Evolutionary conservation across 2,113 vertebrate species (phyloP).

Genomic region (Pipa parva): DNA sequence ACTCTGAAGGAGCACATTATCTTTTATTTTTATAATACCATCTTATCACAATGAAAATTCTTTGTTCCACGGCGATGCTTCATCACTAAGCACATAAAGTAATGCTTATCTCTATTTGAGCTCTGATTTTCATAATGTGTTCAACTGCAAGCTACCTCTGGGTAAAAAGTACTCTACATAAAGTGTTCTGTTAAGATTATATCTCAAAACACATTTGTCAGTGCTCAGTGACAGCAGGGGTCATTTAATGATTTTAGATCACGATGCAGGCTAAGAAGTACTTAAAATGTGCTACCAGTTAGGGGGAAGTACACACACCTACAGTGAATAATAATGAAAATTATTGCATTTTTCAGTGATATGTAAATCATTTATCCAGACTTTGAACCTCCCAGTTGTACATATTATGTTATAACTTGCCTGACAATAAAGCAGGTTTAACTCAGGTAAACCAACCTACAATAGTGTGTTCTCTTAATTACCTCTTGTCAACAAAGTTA

Average conservation of each 20-base stretch:
- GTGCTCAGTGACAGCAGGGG: conserved; percentile 36
- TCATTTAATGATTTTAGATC: conserved; percentile 36
- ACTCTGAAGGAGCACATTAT: conserved; percentile 6
- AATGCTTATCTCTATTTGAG: conserved; percentile 42
- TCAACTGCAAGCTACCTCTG: conserved; percentile 31
- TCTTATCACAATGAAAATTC: conserved; percentile 36
- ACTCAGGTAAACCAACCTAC: no score
- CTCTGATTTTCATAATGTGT: conserved; percentile 41
- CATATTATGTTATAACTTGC: no score
- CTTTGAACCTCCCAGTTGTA: no score
- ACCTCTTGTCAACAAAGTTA: no score
- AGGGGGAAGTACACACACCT: no score
- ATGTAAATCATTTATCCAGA: no score
- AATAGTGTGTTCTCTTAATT: no score
- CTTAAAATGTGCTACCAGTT: conserved; percentile 9
- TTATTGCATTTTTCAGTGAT: no score
- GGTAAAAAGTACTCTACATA: conserved; percentile 36
- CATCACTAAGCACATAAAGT: conserved; percentile 30
- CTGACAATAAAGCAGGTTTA: no score
- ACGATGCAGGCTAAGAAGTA: conserved; percentile 22
- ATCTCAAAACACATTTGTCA: conserved; percentile 42
- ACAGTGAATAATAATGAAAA: no score
- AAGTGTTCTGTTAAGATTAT: conserved; percentile 38
- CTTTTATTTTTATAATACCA: conserved; percentile 40
- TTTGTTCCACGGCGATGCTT: conserved; percentile 35